Conservation (phyloP, 2,797 vertebrate species). For the Borostomias antarcticus region DNA sequence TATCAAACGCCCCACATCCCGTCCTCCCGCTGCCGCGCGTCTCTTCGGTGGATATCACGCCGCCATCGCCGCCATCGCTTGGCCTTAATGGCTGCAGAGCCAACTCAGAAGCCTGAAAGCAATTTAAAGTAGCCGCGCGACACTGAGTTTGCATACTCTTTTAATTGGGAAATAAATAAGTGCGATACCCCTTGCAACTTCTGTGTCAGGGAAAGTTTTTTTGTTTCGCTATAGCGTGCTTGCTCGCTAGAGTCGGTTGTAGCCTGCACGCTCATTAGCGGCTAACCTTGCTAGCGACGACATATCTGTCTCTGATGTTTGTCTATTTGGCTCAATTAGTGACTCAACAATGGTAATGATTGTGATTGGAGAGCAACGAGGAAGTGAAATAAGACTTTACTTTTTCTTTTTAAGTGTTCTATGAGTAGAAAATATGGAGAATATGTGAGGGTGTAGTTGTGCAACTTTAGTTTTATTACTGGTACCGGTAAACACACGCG, state of each 20-base stretch:
- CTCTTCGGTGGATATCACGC: no score
- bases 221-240: not conserved
- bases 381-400: no score
- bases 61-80: no score
- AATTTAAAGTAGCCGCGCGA: slow-evolving; percentile 62
- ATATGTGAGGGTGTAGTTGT: no score
- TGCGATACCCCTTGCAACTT: slow-evolving; percentile 59
- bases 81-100: slow-evolving; percentile 22
- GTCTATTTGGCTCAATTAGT: no score
- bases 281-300: not conserved
- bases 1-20: not conserved
- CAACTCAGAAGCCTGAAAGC: slow-evolving; percentile 43
- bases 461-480: no score
- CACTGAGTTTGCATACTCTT: slow-evolving; percentile 59
- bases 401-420: no score
- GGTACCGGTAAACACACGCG: not conserved
- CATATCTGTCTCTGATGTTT: no score
- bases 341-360: no score
- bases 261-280: not conserved
- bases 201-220: slow-evolving; percentile 16
- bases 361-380: no score
- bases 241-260: not conserved
- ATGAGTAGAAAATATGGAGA: no score
- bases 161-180: slow-evolving; percentile 70
- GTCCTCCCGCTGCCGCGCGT: not conserved